phyloP scores from a whole-genome alignment of 1,140 invertebrate genomes.

The Eupristina koningsbergeri region DNA sequence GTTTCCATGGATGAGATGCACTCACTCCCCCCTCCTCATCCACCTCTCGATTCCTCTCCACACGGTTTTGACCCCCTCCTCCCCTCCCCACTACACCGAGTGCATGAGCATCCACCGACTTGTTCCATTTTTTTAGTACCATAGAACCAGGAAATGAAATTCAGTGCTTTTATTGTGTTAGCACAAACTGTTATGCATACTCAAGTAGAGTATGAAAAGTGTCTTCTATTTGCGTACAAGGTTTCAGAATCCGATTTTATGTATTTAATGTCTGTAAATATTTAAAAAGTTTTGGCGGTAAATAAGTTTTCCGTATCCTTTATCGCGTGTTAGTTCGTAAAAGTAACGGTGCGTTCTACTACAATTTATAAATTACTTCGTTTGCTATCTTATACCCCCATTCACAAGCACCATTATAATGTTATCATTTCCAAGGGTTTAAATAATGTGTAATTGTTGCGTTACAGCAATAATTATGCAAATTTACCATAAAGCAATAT shows the following conservation, averaged over 20 bases:
- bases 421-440: no score
- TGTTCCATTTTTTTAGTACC: constrained; percentile 16
- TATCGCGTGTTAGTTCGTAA: neutral
- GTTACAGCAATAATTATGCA: no score
- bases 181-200: constrained; percentile 4
- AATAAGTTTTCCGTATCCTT: neutral
- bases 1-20: neutral
- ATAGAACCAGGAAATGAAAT: constrained; percentile 22
- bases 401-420: no score
- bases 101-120: neutral
- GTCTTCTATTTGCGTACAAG: neutral
- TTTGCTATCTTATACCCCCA: no score
- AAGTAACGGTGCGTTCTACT: neutral
- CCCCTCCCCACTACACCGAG: neutral
- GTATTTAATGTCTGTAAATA: neutral
- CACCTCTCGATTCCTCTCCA: neutral
- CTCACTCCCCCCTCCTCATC: no score
- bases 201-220: neutral
- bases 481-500: no score
- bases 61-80: neutral
- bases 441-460: no score
- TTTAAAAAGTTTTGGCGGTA: neutral
- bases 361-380: no score
- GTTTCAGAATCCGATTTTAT: neutral
- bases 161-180: constrained; percentile 13